Conservation (phyloP, 2,888 invertebrate species). For the Lycocerus yunnanus region DNA sequence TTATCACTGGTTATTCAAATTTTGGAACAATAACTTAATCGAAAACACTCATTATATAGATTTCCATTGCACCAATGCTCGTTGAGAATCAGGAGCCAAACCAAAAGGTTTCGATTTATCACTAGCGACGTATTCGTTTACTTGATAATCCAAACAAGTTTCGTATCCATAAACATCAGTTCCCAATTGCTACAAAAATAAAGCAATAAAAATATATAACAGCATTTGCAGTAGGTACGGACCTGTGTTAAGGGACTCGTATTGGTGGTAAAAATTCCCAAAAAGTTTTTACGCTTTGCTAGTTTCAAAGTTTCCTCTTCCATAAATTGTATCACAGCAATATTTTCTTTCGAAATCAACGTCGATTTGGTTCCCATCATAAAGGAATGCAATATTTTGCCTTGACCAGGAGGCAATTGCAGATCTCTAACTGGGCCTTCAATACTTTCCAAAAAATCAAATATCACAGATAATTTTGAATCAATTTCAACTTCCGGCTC, state of each 20-base stretch:
- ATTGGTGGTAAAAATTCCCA: constrained; percentile 84
- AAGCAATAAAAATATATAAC: background rate
- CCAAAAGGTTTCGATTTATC: constrained; percentile 77
- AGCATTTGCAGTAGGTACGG: constrained; percentile 33
- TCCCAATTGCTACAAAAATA: constrained; percentile 75
- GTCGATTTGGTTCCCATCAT: constrained; percentile 83
- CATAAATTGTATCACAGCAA: constrained; percentile 77
- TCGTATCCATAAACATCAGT: constrained; percentile 78
- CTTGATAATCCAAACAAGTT: constrained; percentile 76
- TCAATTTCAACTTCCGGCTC: constrained; percentile 76
- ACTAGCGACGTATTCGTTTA: constrained; percentile 74
- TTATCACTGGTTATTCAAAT: background rate
- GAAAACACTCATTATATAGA: too few relatives aligned
- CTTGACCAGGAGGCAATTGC: constrained; percentile 66
- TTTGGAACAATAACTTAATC: background rate
- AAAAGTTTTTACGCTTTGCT: constrained; percentile 68
- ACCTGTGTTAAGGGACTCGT: constrained; percentile 89
- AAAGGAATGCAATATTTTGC: constrained; percentile 79
- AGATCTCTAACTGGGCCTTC: constrained; percentile 73
- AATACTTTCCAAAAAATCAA: constrained; percentile 77
- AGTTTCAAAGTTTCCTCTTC: constrained; percentile 74
- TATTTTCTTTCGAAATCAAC: constrained; percentile 73
- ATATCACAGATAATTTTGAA: constrained; percentile 72
- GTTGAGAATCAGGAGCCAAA: constrained; percentile 75
- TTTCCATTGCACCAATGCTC: constrained; percentile 82